Evolutionary conservation across 1,140 invertebrate species (phyloP).

Genomic region (Trichogramma pretiosum): DNA sequence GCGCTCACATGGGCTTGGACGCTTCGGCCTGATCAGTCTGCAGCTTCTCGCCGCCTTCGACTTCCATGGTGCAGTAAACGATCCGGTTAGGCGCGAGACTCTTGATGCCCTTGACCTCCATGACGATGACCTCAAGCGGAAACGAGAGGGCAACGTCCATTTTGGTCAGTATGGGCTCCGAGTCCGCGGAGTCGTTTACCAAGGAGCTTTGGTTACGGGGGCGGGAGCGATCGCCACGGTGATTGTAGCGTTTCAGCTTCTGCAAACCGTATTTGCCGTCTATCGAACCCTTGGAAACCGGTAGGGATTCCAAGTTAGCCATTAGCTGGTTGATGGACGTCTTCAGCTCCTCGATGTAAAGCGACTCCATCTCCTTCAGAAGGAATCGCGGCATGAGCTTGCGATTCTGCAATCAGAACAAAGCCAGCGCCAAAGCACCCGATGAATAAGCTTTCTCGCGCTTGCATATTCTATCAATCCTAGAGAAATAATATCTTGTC

Average conservation of each 20-base stretch:
- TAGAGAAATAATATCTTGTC: no score
- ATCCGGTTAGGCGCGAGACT: constrained; percentile 93
- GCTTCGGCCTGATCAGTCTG: constrained; percentile 99
- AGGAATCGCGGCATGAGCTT: constrained; percentile 99
- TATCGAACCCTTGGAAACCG: constrained; percentile 93
- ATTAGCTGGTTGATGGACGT: constrained; percentile 96
- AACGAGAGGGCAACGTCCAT: constrained; percentile 95
- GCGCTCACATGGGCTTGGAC: constrained; percentile 87
- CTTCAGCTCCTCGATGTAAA: constrained; percentile 97
- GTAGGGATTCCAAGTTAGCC: constrained; percentile 96
- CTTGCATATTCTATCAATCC: no score
- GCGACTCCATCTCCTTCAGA: constrained; percentile 98
- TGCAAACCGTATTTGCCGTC: constrained; percentile 96
- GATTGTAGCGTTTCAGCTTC: constrained; percentile 91
- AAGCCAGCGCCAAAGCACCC: no score
- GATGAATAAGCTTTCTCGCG: no score
- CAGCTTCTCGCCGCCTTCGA: constrained; percentile 94
- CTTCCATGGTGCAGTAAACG: constrained; percentile 99
- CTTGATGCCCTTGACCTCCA: constrained; percentile 98
- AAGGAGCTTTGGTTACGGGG: constrained; percentile 71
- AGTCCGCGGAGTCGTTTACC: constrained; percentile 85
- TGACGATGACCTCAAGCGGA: constrained; percentile 90
- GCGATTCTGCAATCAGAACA: constrained; percentile 81
- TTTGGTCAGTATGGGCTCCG: constrained; percentile 85
- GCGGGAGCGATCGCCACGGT: constrained; percentile 50